phyloP scores from a whole-genome alignment of 2,888 invertebrate genomes.

The Emesis furor region DNA sequence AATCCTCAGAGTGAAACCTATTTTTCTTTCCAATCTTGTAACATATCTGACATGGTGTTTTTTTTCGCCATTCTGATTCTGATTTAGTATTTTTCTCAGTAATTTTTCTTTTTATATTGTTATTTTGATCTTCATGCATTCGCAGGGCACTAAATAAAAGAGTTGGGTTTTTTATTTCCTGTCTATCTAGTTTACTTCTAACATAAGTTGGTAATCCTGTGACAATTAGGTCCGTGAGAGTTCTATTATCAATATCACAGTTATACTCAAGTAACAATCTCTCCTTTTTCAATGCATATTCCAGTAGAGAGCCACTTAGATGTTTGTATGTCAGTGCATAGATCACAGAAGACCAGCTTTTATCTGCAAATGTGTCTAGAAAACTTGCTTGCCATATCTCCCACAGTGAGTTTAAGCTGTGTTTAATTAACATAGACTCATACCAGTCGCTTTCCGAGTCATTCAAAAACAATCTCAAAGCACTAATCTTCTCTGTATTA shows the following conservation, averaged over 20 bases:
- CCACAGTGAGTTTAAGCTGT: constrained; percentile 34
- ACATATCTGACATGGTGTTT: constrained; percentile 41
- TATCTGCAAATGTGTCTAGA: constrained; percentile 36
- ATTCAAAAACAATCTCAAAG: constrained; percentile 42
- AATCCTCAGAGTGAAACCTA: constrained; percentile 48
- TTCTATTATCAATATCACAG: constrained; percentile 37
- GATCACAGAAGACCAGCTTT: constrained; percentile 32
- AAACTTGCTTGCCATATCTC: constrained; percentile 36
- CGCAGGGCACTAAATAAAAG: constrained; percentile 33
- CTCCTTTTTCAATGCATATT: constrained; percentile 42
- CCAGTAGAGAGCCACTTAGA: constrained; percentile 29
- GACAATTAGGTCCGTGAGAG: constrained; percentile 41
- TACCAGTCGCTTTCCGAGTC: constrained; percentile 34
- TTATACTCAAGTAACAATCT: constrained; percentile 41
- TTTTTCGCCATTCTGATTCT: constrained; percentile 32
- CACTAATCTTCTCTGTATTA: constrained; percentile 29
- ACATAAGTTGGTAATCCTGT: constrained; percentile 42
- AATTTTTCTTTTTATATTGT: constrained; percentile 23
- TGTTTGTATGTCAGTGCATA: constrained; percentile 33
- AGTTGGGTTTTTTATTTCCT: constrained; percentile 33
- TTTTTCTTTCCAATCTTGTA: constrained; percentile 45
- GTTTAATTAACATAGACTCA: constrained; percentile 38
- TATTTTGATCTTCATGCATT: constrained; percentile 39
- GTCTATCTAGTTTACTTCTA: constrained; percentile 36
- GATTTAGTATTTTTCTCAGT: constrained; percentile 35